Conservation (phyloP, 1,140 invertebrate species). For the Argopecten irradians region DNA sequence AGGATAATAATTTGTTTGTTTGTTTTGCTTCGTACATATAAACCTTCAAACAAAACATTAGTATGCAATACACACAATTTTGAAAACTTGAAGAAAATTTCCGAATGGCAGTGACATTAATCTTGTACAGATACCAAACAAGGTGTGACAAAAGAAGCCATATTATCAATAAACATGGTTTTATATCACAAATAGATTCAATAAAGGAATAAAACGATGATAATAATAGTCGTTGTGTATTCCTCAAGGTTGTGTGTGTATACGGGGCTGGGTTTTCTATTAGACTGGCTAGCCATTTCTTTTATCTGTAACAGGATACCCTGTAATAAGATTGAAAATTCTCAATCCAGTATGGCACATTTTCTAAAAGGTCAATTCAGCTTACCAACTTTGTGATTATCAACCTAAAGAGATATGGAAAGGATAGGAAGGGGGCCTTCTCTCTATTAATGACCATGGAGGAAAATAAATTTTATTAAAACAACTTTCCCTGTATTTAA, state of each 20-base stretch:
- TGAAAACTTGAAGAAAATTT: no score
- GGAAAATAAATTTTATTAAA: not conserved
- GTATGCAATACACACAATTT: no score
- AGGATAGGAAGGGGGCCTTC: not conserved
- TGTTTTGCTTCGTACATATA: no score
- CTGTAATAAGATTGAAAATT: not conserved
- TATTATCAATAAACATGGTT: not conserved
- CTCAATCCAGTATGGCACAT: not conserved
- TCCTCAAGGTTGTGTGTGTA: not conserved
- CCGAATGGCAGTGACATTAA: no score
- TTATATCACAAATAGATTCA: not conserved
- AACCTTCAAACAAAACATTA: no score
- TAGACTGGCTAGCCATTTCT: not conserved
- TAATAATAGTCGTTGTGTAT: not conserved
- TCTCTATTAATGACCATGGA: constrained; percentile 10
- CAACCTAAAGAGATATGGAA: not conserved
- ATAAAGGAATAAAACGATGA: not conserved
- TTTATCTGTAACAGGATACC: not conserved
- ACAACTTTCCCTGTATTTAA: not conserved
- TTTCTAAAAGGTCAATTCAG: not conserved
- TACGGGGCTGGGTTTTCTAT: not conserved
- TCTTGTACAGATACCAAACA: not conserved
- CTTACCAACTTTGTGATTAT: not conserved
- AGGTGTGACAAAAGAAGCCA: not conserved
- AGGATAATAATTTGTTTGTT: no score